Conservation (phyloP, 2,888 invertebrate genomes). For the Horisme vitalbata region DNA sequence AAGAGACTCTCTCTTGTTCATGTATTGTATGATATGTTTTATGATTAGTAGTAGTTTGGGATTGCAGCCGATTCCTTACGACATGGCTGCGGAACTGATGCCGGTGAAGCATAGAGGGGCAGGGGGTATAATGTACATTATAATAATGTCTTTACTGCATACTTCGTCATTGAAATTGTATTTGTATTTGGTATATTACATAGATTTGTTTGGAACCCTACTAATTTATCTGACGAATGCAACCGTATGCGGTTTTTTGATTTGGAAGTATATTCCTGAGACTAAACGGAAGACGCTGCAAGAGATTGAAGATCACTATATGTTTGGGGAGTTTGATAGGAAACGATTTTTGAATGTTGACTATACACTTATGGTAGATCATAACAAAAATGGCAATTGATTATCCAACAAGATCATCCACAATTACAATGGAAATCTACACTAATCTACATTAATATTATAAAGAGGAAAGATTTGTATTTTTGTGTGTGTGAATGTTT, state of each 20-base stretch:
- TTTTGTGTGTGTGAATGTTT: too few species aligned
- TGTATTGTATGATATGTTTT: constrained; percentile 26
- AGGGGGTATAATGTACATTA: constrained; percentile 27
- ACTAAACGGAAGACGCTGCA: constrained; percentile 30
- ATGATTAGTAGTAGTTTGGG: constrained; percentile 24
- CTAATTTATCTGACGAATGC: constrained; percentile 24
- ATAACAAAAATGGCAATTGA: too few species aligned
- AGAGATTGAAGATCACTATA: constrained; percentile 31
- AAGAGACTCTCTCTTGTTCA: constrained; percentile 20
- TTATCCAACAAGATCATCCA: too few species aligned
- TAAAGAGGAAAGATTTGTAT: too few species aligned
- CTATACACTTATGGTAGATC: too few species aligned
- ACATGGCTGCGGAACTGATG: constrained; percentile 27
- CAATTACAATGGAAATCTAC: too few species aligned
- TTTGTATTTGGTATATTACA: constrained; percentile 28
- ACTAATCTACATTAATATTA: too few species aligned
- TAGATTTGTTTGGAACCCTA: constrained; percentile 27
- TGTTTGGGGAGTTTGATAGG: constrained; percentile 19
- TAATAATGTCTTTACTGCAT: constrained; percentile 26
- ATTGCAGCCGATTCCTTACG: constrained; percentile 20
- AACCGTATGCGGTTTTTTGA: constrained; percentile 17
- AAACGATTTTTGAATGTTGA: too few species aligned
- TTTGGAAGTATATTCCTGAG: constrained; percentile 33
- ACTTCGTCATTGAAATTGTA: constrained; percentile 23
- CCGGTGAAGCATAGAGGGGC: constrained; percentile 31